Evolutionary conservation across 1,140 invertebrate species (phyloP), one percentile per base, ranked within the genome.

Genomic region (Idris sp.): DNA sequence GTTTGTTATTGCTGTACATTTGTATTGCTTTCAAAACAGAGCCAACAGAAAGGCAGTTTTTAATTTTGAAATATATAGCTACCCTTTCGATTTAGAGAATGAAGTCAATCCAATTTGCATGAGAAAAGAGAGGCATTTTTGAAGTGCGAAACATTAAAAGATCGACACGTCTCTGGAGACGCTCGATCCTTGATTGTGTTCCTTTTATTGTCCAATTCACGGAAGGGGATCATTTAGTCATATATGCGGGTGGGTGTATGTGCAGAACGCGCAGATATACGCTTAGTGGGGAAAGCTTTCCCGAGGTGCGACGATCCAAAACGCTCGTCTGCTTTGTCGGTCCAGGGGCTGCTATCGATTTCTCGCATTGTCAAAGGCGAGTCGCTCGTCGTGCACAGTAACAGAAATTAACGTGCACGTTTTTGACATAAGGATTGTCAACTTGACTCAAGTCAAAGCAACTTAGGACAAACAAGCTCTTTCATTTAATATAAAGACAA

Each of bases 331-430:
- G 76, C 78, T 78, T 77, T 71, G 72, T 59, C 74, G 81, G 79
- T 79, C 76, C 79, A 79, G 75, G 69, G 49, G 38, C 65, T 56
- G 65, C 64, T 84, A 84, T 84, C 81, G 83, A 84, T 84, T 82
- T 78, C 76, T 76, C 51, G 36, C 71, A 71, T 61, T 36, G 65
- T 71, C 59, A 18, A 28, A 46, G 44, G 51, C 35, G 31, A 36
- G 5, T 51, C 54, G 8, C 58, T 59, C 35, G 25, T 16, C 10
- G 8, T 9, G 8, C 41, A 14, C 16, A 30, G 41, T 15, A 46
- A 31, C 19, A 6, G n/a, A 49, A 49, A 72, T 61, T 68, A 72
- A 69, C 56, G 64, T 11, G 28, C 43, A 4, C 19, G 11, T 38
- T 65, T 65, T 54, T 53, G 36, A 25, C 44, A 14, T 28, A 18